Evolutionary conservation across 1,140 invertebrate species (phyloP).

Genomic region (Archivesica marissinica): DNA sequence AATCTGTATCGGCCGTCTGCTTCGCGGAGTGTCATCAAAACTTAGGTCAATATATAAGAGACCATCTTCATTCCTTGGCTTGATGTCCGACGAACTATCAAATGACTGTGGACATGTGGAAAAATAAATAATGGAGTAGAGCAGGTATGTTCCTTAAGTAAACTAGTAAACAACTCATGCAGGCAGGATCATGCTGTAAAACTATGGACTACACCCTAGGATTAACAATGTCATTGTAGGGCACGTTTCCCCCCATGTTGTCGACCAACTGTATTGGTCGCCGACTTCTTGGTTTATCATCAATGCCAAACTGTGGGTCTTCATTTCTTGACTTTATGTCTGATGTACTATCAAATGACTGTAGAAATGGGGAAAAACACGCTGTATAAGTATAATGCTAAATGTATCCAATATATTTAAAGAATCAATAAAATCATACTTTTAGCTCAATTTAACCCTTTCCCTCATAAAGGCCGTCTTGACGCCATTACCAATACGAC

Average conservation of each 20-base stretch:
- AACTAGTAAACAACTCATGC: neutral
- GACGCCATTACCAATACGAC: too few species aligned
- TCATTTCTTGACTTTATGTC: slow-evolving; percentile 64
- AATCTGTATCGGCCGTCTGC: slow-evolving; percentile 68
- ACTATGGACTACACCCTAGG: slow-evolving; percentile 11
- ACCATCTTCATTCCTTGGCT: slow-evolving; percentile 67
- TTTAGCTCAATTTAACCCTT: too few species aligned
- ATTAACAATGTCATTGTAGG: slow-evolving; percentile 50
- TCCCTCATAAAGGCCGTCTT: too few species aligned
- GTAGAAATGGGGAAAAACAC: slow-evolving; percentile 9
- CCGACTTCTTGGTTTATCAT: slow-evolving; percentile 70
- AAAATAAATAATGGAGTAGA: neutral
- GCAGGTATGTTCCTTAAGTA: neutral
- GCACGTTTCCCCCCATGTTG: slow-evolving; percentile 6
- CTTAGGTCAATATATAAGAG: slow-evolving; percentile 68
- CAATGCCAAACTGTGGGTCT: slow-evolving; percentile 66
- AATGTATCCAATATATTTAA: too few species aligned
- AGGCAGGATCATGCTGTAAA: neutral
- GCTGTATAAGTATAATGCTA: too few species aligned
- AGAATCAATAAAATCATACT: too few species aligned
- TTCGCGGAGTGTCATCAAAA: slow-evolving; percentile 69
- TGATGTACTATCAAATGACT: slow-evolving; percentile 62
- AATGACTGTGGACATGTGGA: slow-evolving; percentile 55
- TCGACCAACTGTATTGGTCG: slow-evolving; percentile 69
- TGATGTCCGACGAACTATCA: slow-evolving; percentile 46